Evolutionary conservation across 2,888 invertebrate genomes (phyloP), one percentile per base, ranked within the genome.

Genomic region (Cephalotes varians): DNA sequence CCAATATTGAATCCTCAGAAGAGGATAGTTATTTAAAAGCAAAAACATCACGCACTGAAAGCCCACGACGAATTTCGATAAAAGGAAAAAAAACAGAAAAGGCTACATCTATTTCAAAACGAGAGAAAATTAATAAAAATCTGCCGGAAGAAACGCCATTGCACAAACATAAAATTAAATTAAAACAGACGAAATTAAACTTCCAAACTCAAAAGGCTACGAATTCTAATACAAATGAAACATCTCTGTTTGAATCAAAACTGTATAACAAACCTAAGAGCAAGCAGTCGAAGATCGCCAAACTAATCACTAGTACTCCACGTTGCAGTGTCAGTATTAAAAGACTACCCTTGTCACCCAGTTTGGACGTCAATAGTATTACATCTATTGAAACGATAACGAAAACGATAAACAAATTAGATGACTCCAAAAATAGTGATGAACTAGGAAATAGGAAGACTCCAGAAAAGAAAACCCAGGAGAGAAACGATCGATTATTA

Each of bases 291-390:
- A 21, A 31, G 0, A 0, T 12, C 28, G 12, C 49, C 31, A n/a
- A 69, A 21, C 34, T 54, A 12, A 7, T 67, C 15, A 83, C 88
- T 18, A 88, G 88, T 72, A 88, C 88, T 47, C 88, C 88, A 44
- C 2, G 4, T 49, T 6, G 0, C 1, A 64, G 7, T 31, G 0
- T 0, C n/a, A 10, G 3, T 60, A 0, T 1, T 21, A 7, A 0
- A n/a, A 77, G n/a, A n/a, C 0, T n/a, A n/a, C 18, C 25, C 2
- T 18, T 25, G 21, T 54, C 44, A 3, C 15, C 1, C 12, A 69
- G 1, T 28, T 1, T 64, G 2, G 64, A 86, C 5, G 74, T 79
- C 18, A 82, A 74, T 9, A 62, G 49, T 67, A 85, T 88, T 25
- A 62, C 86, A 56, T 0, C 40, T 37, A 69, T 9, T 34, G 5